Evolutionary conservation across 2,888 invertebrate species (phyloP).

Genomic region (Synergus gifuensis): DNA sequence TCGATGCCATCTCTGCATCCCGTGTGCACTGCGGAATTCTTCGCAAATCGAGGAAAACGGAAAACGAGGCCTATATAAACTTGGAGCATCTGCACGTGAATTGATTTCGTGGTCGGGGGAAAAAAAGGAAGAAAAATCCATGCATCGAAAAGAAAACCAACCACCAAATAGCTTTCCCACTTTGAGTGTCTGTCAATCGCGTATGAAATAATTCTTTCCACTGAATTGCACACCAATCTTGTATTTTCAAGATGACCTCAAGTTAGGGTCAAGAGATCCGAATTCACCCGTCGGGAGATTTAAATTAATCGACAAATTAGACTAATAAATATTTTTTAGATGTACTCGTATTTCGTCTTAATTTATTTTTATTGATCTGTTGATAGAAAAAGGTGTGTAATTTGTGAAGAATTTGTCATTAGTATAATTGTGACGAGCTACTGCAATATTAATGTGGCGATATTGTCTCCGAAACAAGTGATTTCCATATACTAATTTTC

Average conservation of each 20-base stretch:
- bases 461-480: constrained; percentile 32
- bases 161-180: constrained; percentile 11
- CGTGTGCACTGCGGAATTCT: constrained; percentile 51
- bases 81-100: constrained; percentile 30
- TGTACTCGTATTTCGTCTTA: too few species aligned
- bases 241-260: constrained; percentile 22
- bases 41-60: constrained; percentile 45
- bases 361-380: not conserved
- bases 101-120: constrained; percentile 22
- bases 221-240: constrained; percentile 4
- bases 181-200: not conserved
- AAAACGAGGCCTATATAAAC: constrained; percentile 39
- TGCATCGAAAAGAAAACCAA: constrained; percentile 1
- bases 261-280: not conserved
- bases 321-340: too few species aligned
- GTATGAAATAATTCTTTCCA: constrained; percentile 1
- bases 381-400: constrained; percentile 11
- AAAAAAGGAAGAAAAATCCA: constrained; percentile 6
- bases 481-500: constrained; percentile 40
- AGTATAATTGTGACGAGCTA: constrained; percentile 1
- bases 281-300: too few species aligned
- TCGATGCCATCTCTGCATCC: constrained; percentile 60
- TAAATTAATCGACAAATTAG: too few species aligned
- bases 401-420: not conserved
- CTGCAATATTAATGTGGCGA: constrained; percentile 4